A percentile compares a stretch with the other conserved stretches of the same genome.
Conservation (phyloP, 2,888 invertebrate genomes). For the Mechanitis messenoides region DNA sequence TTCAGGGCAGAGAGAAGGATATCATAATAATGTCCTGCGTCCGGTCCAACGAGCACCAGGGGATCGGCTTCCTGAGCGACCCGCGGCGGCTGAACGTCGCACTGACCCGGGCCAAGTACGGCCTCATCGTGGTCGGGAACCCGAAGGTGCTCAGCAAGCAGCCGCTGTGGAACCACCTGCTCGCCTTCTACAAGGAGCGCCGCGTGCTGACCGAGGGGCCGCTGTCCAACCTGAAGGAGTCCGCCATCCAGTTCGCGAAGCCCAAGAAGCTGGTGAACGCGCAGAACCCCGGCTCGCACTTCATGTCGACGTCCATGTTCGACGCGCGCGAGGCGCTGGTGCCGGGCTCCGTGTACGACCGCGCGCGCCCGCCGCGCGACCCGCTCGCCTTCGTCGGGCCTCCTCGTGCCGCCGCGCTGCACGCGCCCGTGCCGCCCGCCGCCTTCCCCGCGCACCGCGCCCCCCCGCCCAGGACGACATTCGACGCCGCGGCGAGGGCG, state of each 20-base stretch:
- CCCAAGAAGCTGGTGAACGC: constrained; percentile 96
- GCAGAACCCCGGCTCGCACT: constrained; percentile 96
- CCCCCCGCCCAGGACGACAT: constrained; percentile 80
- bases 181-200: constrained; percentile 98
- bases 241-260: constrained; percentile 97
- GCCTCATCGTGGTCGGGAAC: constrained; percentile 98
- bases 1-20: constrained; percentile 99
- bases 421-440: constrained; percentile 92
- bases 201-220: constrained; percentile 98
- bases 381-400: constrained; percentile 95
- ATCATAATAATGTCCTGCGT: constrained; percentile 99
- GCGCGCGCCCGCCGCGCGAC: constrained; percentile 89
- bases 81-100: constrained; percentile 98
- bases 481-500: constrained; percentile 78
- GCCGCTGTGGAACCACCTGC: constrained; percentile 97
- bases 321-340: constrained; percentile 97
- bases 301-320: constrained; percentile 98
- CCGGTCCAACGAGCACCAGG: constrained; percentile 98
- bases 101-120: constrained; percentile 96
- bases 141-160: constrained; percentile 99
- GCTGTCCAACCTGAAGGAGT: constrained; percentile 96
- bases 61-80: constrained; percentile 98
- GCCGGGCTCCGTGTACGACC: constrained; percentile 94
- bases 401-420: constrained; percentile 84
- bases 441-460: constrained; percentile 95